Evolutionary conservation across 1,140 invertebrate genomes (phyloP), one percentile per base, ranked within the genome.

Genomic region (Gonioctena quinquepunctata): DNA sequence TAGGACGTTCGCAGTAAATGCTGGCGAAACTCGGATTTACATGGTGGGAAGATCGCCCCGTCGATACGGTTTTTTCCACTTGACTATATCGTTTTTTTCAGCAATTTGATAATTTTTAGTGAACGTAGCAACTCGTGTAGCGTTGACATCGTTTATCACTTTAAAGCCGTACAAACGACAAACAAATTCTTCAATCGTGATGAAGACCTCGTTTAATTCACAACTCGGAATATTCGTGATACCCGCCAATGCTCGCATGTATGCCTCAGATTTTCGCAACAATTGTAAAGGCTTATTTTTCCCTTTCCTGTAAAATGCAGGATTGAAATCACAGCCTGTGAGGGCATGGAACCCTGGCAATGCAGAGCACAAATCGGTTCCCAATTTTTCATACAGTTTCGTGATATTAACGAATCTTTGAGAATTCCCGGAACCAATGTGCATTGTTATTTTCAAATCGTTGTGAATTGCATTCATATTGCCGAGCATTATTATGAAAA

Each of bases 311-410:
- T 67, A 76, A 60, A 80, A 82, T 80, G 82, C 19, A 82, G 80
- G 13, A 79, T 83, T 1, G 83, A 66, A 3, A 80, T 79, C 72
- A 83, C 81, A 33, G 81, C 80, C 52, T 73, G 77, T 66, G 78
- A 76, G n/a, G n/a, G n/a, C n/a, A n/a, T n/a, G n/a, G n/a, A n/a
- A n/a, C n/a, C n/a, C n/a, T n/a, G n/a, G n/a, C 50, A 83, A 76
- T 16, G 62, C 69, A 68, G 42, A 19, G 70, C 73, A 80, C 19
- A 82, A 19, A 56, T 27, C 33, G 50, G 21, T 3, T n/a, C n/a
- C n/a, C n/a, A n/a, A n/a, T n/a, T n/a, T n/a, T n/a, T n/a, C n/a
- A n/a, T n/a, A n/a, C n/a, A 72, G 13, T 70, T 69, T 54, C 23
- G 0, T 76, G 1, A 82, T 11, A 69, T 80, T 66, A n/a, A 81